Evolutionary conservation across 2,888 invertebrate genomes (phyloP).

Genomic region (Mellilla xanthometata): DNA sequence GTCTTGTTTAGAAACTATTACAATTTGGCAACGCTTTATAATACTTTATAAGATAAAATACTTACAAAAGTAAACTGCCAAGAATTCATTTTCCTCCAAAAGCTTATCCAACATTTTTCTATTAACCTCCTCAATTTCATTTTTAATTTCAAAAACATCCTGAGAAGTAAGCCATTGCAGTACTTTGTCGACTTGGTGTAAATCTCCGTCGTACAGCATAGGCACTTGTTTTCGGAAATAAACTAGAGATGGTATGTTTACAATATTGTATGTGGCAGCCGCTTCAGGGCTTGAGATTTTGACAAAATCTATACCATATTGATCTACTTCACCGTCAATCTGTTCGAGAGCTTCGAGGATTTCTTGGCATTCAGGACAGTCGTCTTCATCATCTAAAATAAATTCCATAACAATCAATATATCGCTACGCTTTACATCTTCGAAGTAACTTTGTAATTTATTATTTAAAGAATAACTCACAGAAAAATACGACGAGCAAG

Average conservation of each 20-base stretch:
- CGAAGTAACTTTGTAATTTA: background rate
- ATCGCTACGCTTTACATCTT: background rate
- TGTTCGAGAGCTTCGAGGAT: constrained; percentile 95
- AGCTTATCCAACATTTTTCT: constrained; percentile 97
- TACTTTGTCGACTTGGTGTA: constrained; percentile 92
- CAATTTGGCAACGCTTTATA: too few species aligned
- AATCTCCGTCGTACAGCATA: constrained; percentile 94
- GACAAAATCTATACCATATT: constrained; percentile 96
- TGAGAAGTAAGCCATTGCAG: constrained; percentile 96
- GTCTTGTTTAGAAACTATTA: too few species aligned
- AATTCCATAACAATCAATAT: background rate
- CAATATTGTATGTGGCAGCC: constrained; percentile 90
- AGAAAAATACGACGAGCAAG: constrained; percentile 95
- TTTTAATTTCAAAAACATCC: constrained; percentile 97
- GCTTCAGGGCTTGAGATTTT: constrained; percentile 93
- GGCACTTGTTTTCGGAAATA: constrained; percentile 93
- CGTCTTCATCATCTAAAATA: constrained; percentile 87
- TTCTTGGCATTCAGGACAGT: constrained; percentile 95
- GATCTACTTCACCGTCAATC: constrained; percentile 97
- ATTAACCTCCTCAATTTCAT: constrained; percentile 98
- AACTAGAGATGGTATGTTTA: constrained; percentile 92
- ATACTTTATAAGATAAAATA: too few species aligned
- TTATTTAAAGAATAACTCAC: constrained; percentile 78
- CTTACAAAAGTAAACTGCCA: constrained; percentile 98
- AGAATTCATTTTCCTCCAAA: constrained; percentile 96